Evolutionary conservation across 1,140 invertebrate species (phyloP).

Genomic region (Drosophila ananassae): DNA sequence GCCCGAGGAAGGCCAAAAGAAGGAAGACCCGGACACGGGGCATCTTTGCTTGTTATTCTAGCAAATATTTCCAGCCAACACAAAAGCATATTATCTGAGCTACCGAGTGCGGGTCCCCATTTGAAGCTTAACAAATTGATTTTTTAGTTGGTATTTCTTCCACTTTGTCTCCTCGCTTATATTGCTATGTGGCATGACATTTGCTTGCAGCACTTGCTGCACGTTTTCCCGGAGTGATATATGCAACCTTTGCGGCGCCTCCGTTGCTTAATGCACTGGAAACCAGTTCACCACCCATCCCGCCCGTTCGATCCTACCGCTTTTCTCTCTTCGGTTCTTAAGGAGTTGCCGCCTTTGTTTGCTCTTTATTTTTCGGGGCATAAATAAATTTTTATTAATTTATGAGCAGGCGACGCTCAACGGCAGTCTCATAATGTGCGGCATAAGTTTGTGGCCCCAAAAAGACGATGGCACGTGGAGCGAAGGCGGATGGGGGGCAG

Average conservation of each 20-base stretch:
- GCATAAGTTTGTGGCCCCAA: slow-evolving; percentile 66
- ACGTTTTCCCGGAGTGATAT: slow-evolving; percentile 47
- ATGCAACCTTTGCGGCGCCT: slow-evolving; percentile 40
- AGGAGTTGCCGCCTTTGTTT: slow-evolving; percentile 28
- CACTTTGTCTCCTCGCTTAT: slow-evolving; percentile 1
- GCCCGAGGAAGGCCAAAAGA: background rate
- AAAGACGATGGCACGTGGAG: slow-evolving; percentile 21
- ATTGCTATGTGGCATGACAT: slow-evolving; percentile 53
- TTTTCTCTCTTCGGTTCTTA: no score
- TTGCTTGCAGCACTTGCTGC: slow-evolving; percentile 44
- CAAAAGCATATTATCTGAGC: slow-evolving; percentile 50
- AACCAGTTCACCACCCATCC: slow-evolving; percentile 22
- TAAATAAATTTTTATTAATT: slow-evolving; percentile 82
- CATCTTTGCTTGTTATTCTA: slow-evolving; percentile 68
- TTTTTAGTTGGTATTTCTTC: slow-evolving; percentile 45
- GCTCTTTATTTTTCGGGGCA: slow-evolving; percentile 62
- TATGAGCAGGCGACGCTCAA: slow-evolving; percentile 56
- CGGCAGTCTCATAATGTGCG: slow-evolving; percentile 56
- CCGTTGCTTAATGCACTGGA: slow-evolving; percentile 69
- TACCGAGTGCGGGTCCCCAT: slow-evolving; percentile 21
- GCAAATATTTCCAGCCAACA: slow-evolving; percentile 57
- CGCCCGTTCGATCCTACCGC: no score
- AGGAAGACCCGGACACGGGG: slow-evolving; percentile 6
- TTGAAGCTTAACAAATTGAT: slow-evolving; percentile 73
- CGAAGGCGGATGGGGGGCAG: background rate